Evolutionary conservation across 1,140 invertebrate genomes (phyloP), one percentile per base, ranked within the genome.

Genomic region (Drosophila micromelanica): DNA sequence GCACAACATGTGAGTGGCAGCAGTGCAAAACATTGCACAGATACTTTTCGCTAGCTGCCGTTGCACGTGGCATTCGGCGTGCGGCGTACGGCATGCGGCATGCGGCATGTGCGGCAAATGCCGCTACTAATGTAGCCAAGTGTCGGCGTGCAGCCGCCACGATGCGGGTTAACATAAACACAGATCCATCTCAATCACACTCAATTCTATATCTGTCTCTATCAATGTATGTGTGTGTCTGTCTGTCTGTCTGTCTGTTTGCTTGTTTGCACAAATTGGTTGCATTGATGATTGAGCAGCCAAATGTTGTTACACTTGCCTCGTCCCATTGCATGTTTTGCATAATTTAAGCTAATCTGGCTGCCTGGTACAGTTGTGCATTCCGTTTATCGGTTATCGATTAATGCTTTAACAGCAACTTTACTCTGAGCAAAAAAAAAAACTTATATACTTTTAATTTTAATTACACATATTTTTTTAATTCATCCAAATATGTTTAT

Each of bases 141-240:
- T 45, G 17, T 45, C 8, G 17, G 17, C 43, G 17, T n/a, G 27
- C 49, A 17, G 61, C 49, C 35, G 54, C 38, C 70, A 48, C 42
- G 38, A 35, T 70, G 65, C 43, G 72, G 65, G 27, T 40, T 70
- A 57, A 63, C 65, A 70, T 57, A 70, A 74, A 74, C 72, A 74
- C 57, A 63, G 72, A 74, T 74, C 72, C 62, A 74, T 70, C 59
- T 70, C 56, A 55, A 68, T 61, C 49, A 69, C 48, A 61, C 42
- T 59, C 48, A 49, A 38, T 9, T 54, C 38, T 40, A 12, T 12
- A 12, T 4, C 38, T 40, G 38, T 13, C 3, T n/a, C 3, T n/a
- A 1, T 27, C 0, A 0, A 0, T 9, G 20, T 38, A 42, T 13
- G 45, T 62, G 48, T 12, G 23, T 20, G 15, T 52, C 30, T 54